Conservation (phyloP, 2,888 invertebrate genomes). For the Fragum fragum region DNA sequence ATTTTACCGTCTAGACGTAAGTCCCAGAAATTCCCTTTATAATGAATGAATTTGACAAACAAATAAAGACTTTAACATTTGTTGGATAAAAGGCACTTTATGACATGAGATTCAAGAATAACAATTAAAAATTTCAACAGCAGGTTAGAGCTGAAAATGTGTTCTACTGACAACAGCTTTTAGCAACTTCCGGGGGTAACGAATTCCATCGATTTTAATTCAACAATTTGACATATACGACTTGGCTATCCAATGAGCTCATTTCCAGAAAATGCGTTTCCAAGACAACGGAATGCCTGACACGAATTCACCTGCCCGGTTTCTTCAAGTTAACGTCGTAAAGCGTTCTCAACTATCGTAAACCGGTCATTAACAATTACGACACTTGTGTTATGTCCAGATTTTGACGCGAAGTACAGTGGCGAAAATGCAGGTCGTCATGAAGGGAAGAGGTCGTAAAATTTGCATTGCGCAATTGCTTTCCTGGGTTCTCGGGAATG, state of each 20-base stretch:
- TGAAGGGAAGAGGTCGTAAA: constrained; percentile 18
- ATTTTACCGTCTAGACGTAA: no score
- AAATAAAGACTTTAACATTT: no score
- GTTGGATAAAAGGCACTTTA: no score
- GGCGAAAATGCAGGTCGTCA: constrained; percentile 23
- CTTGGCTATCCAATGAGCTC: constrained; percentile 42
- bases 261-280: constrained; percentile 47
- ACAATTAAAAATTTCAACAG: no score
- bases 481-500: constrained; percentile 12
- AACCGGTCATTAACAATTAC: constrained; percentile 68
- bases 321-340: constrained; percentile 62
- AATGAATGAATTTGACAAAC: no score
- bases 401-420: constrained; percentile 22
- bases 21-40: no score
- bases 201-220: constrained; percentile 17
- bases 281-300: constrained; percentile 54
- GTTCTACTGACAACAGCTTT: constrained; percentile 19
- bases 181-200: constrained; percentile 12
- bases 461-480: constrained; percentile 22
- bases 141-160: neutral
- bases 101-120: no score
- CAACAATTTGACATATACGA: constrained; percentile 40
- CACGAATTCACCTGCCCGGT: constrained; percentile 62
- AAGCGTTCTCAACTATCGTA: constrained; percentile 59
- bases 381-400: constrained; percentile 48